Conservation (phyloP, 2,113 vertebrate genomes). For the Gracilinanus agilis region DNA sequence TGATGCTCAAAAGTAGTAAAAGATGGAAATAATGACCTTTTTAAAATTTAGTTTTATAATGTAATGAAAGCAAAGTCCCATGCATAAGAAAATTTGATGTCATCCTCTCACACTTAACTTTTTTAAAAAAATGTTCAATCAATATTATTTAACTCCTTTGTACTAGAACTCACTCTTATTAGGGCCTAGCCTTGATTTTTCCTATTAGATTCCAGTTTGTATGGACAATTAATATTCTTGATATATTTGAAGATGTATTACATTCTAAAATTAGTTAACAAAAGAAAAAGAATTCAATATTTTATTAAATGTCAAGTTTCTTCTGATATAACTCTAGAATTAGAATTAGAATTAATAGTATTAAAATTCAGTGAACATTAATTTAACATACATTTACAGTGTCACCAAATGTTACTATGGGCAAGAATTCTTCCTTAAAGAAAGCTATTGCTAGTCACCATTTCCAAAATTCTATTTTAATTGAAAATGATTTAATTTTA, state of each 20-base stretch:
- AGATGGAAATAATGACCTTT: constrained; percentile 1
- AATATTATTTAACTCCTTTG: constrained; percentile 47
- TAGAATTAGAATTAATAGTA: not conserved
- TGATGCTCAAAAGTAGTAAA: constrained; percentile 47
- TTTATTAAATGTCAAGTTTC: constrained; percentile 22
- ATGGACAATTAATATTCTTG: not conserved
- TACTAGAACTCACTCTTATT: constrained; percentile 53
- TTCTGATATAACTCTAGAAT: not conserved
- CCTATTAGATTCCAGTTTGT: not conserved
- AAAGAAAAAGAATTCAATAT: constrained; percentile 19
- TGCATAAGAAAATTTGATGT: constrained; percentile 2
- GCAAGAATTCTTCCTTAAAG: constrained; percentile 13
- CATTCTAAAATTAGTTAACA: constrained; percentile 36
- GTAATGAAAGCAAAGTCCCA: not conserved
- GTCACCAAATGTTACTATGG: constrained; percentile 6
- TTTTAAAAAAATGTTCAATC: not conserved
- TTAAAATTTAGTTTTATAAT: too few relatives aligned
- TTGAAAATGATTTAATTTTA: constrained; percentile 15
- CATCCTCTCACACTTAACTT: constrained; percentile 1
- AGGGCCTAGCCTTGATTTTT: not conserved
- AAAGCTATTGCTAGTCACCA: not conserved
- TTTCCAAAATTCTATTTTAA: constrained; percentile 28
- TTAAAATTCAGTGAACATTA: not conserved
- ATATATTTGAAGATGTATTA: constrained; percentile 20
- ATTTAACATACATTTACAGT: not conserved